Conservation (phyloP, 2,113 vertebrate genomes). For the Carollia perspicillata region DNA sequence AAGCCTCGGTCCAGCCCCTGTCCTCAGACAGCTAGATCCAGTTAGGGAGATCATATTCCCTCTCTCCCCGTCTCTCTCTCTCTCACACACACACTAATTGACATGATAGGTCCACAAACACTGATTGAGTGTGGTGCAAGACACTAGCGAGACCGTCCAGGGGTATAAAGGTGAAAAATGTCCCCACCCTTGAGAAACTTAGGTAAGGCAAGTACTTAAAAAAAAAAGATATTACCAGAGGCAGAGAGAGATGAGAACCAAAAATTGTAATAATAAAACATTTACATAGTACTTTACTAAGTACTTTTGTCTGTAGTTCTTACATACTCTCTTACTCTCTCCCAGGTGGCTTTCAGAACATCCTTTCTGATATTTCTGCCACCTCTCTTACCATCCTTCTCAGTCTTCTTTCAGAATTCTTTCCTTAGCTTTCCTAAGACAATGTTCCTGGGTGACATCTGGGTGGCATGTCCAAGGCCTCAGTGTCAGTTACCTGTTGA, state of each 20-base stretch:
- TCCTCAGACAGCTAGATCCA: not conserved
- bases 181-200: not conserved
- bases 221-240: not conserved
- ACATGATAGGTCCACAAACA: not conserved
- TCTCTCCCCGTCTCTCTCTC: not conserved
- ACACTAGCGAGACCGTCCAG: not conserved
- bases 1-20: not conserved
- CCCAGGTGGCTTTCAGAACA: not conserved
- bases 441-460: not conserved
- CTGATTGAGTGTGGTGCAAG: not conserved
- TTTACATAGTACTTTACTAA: not conserved
- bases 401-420: not conserved
- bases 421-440: not conserved
- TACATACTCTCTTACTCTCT: not conserved
- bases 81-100: not conserved
- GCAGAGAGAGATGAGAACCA: not conserved
- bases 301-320: not conserved
- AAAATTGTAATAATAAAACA: not conserved
- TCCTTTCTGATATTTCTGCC: not conserved
- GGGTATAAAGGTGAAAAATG: not conserved
- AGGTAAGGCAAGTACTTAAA: not conserved
- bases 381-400: not conserved
- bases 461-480: not conserved
- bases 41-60: not conserved
- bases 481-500: not conserved